These are phyloP conservation scores for Ophion slaviceki DNA, from an alignment of 2,888 invertebrate genomes.

Conservation along the genomic window DNA sequence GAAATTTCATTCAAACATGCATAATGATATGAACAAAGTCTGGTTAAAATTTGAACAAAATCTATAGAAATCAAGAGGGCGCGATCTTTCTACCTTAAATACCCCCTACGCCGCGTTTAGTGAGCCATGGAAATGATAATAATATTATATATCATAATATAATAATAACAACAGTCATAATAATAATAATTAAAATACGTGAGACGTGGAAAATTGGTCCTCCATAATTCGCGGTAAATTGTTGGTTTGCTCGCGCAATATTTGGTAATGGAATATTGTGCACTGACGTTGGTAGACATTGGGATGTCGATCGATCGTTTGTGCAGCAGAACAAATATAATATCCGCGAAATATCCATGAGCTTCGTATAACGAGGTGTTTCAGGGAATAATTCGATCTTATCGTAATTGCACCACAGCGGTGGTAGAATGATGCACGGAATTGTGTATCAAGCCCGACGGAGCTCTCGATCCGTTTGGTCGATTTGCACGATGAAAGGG, in stretches of 20 bases:
- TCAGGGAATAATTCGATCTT: slow-evolving; percentile 4
- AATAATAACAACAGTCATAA: too few species aligned
- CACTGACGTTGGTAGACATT: background rate
- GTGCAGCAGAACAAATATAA: background rate
- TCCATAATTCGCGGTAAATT: background rate
- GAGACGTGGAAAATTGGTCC: too few species aligned
- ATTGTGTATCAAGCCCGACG: slow-evolving; percentile 39
- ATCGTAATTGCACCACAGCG: slow-evolving; percentile 1
- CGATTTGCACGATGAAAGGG: background rate
- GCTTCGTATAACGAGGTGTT: slow-evolving; percentile 4
- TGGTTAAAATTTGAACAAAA: too few species aligned
- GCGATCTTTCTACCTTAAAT: too few species aligned
- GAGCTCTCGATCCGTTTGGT: slow-evolving; percentile 29
- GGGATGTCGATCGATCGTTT: slow-evolving; percentile 6
- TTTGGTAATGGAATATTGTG: background rate
- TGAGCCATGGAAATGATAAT: too few species aligned
- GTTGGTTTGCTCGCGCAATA: too few species aligned
- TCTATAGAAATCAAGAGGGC: too few species aligned
- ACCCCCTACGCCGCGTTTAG: too few species aligned
- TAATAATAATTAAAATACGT: background rate
- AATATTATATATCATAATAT: too few species aligned
- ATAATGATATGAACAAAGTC: too few species aligned
- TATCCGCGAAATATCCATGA: background rate
- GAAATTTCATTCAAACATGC: too few species aligned
- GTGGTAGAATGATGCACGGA: background rate